Evolutionary conservation across 2,888 invertebrate species (phyloP).

Genomic region (Hecatera dysodea): DNA sequence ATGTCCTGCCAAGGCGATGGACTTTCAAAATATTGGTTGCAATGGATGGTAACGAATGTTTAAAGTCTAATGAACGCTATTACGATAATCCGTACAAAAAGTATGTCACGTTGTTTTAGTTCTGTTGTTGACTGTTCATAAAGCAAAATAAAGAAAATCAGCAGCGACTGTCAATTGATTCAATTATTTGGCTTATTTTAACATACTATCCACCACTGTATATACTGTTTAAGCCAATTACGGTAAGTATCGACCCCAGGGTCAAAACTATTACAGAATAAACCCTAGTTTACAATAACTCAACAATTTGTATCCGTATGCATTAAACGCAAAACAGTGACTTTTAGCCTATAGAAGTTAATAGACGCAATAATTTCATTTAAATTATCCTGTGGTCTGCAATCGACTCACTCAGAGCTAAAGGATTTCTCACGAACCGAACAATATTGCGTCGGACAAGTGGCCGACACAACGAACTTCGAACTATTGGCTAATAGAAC

Average conservation of each 20-base stretch:
- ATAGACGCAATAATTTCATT: conserved; percentile 64
- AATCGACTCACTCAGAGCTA: conserved; percentile 55
- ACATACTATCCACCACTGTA: too few relatives aligned
- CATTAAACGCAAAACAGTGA: conserved; percentile 52
- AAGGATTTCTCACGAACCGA: conserved; percentile 64
- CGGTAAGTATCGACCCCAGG: neutral
- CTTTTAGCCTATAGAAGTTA: conserved; percentile 62
- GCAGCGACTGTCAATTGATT: neutral
- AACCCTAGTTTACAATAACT: conserved; percentile 33
- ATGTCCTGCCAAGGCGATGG: neutral
- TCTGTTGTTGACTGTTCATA: neutral
- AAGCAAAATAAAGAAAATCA: neutral
- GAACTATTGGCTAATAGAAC: conserved; percentile 58
- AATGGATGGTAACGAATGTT: neutral
- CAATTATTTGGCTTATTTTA: neutral
- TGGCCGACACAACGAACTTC: conserved; percentile 57
- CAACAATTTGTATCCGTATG: conserved; percentile 54
- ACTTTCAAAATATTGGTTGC: neutral
- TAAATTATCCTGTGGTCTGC: conserved; percentile 60
- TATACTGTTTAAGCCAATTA: neutral
- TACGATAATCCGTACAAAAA: neutral
- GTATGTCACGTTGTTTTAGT: neutral
- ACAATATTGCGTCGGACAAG: conserved; percentile 61
- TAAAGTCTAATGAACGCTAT: neutral
- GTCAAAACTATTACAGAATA: conserved; percentile 28